Evolutionary conservation across 2,888 invertebrate genomes (phyloP), one percentile per base, ranked within the genome.

Genomic region (Stenolophus ochropezus): DNA sequence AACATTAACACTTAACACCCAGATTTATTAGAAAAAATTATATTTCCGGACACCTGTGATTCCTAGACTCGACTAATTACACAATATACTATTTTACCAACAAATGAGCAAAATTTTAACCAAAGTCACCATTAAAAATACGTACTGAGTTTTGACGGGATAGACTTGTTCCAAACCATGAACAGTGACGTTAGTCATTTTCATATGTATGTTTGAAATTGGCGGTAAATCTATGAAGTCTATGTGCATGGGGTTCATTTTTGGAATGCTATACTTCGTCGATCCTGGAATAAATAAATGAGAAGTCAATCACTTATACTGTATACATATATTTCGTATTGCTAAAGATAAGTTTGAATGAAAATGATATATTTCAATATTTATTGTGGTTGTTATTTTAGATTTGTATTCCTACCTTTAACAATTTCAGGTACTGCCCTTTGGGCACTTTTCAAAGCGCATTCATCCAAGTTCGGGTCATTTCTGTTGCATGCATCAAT

Each of bases 191-290:
- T 82, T 73, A 1, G 14, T 58, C 4, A 71, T n/a, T 23, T 16
- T 47, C 11, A 78, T n/a, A 18, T 71, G 42, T 5, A 82, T 11
- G 16, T 78, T 49, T 16, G 42, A 14, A n/a, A 27, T 23, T 6
- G 75, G 53, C 6, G 49, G 16, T 2, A 82, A 33, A 16, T 61
- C 14, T 8, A 82, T 73, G 20, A 11, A 23, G 2, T 69, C 58
- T n/a, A 82, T 53, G 11, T 33, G n/a, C 77, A 82, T 65, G 4
- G 82, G 82, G n/a, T 71, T 25, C 56, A 82, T 33, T 56, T 51
- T 33, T n/a, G 82, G 82, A 8, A 82, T 82, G 20, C 71, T 51
- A 11, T 42, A 71, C 23, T 42, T 8, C 11, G 33, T 42, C 11
- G 33, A 42, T 18, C 82, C 82, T 77, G 27, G 16, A 74, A 6